Evolutionary conservation across 2,888 invertebrate species (phyloP), one percentile per base, ranked within the genome.

Genomic region (Chesias legatella): DNA sequence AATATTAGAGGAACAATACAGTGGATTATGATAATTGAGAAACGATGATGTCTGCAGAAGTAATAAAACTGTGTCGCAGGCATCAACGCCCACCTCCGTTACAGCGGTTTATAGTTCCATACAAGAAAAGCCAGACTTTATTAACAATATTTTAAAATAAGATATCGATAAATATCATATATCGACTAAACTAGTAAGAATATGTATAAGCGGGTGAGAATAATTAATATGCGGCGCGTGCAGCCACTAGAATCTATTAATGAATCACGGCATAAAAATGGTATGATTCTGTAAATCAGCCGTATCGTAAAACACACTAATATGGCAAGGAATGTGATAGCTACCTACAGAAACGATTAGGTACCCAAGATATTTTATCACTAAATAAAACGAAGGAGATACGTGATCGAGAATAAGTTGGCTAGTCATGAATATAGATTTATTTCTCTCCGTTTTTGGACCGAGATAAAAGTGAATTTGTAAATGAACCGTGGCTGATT

Each of bases 401-500:
- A 58, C 48, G 56, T 60, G 56, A 56, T 57, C 50, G 26, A 43
- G 53, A 62, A 67, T 67, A 60, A 57, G 55, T 58, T 53, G 35
- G 42, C 36, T 43, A 37, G 45, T 63, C 59, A 63, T 67, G 60
- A 64, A 63, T 60, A 60, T 43, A 52, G 44, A 56, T 17, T 17
- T 17, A 17, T 17, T 17, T 17, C 5, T 17, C 45, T 40, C 42
- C 31, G 34, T 36, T 45, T 36, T 41, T 46, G 21, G 35, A 51
- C 46, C 47, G 36, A 53, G 62, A 64, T 71, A 63, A 65, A 56
- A 50, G 43, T 48, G 35, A 57, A 44, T 53, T 58, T 59, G 69
- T 48, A 73, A 76, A 78, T 74, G 77, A 62, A 50, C 60, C 73
- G 71, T 68, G 58, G 39, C 48, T 36, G 51, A 75, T 65, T 65